A percentile compares a stretch with the other conserved stretches of the same genome.
Conservation (phyloP, 2,797 vertebrate genomes). For the Xiphophorus birchmanni region DNA sequence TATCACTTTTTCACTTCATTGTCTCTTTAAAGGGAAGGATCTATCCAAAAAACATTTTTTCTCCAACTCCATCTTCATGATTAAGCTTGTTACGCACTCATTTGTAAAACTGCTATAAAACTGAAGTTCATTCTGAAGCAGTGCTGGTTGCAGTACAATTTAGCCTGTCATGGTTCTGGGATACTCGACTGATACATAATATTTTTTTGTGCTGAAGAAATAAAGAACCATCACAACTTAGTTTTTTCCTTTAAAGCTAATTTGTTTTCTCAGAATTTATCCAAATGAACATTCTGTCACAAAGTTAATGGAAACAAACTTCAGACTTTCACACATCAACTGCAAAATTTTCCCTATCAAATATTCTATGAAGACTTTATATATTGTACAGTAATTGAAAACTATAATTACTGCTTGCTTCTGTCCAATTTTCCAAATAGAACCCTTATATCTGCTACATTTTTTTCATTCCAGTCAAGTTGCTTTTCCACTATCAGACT, state of each 20-base stretch:
- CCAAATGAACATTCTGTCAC: neutral
- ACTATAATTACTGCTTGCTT: neutral
- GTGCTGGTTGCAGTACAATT: neutral
- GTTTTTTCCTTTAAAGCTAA: neutral
- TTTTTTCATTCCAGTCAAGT: neutral
- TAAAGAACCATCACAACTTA: neutral
- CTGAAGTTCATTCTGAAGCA: neutral
- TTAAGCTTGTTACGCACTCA: neutral
- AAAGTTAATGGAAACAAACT: neutral
- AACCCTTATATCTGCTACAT: neutral
- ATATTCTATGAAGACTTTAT: neutral
- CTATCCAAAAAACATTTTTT: neutral
- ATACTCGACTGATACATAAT: neutral
- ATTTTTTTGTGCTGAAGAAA: neutral
- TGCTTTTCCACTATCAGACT: neutral
- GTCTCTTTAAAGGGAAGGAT: neutral
- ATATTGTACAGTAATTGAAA: neutral
- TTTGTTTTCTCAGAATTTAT: neutral
- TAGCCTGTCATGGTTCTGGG: neutral
- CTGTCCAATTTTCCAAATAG: neutral
- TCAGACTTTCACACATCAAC: neutral
- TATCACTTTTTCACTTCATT: neutral
- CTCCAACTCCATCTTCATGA: neutral
- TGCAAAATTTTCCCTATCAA: neutral
- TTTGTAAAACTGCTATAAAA: neutral